A percentile compares a stretch with the other conserved stretches of the same genome.
Conservation (phyloP, 2,113 vertebrate genomes). For the Leptobrachium ailaonicum region DNA sequence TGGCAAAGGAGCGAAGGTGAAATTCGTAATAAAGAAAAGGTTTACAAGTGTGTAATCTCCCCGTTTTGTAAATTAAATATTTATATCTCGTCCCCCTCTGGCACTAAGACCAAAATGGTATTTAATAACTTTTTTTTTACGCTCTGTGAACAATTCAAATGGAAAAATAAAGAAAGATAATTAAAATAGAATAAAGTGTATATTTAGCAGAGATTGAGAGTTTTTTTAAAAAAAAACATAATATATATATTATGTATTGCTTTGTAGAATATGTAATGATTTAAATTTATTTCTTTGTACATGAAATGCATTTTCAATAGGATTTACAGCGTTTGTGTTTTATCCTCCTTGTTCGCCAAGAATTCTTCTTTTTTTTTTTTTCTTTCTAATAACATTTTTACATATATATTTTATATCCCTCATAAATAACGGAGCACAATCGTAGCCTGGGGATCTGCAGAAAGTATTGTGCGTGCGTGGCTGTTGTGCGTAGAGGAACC, state of each 20-base stretch:
- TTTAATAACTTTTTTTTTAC: slow-evolving; percentile 34
- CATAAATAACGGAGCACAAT: slow-evolving; percentile 34
- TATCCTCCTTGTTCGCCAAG: slow-evolving; percentile 13
- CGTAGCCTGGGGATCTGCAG: slow-evolving; percentile 10
- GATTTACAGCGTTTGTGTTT: slow-evolving; percentile 1
- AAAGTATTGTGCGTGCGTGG: slow-evolving; percentile 24
- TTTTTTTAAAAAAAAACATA: neutral
- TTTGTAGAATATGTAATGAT: neutral
- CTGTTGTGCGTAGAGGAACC: slow-evolving; percentile 37
- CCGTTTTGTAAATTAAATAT: slow-evolving; percentile 42
- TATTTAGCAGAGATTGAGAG: neutral
- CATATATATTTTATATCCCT: slow-evolving; percentile 13
- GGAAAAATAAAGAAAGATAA: neutral
- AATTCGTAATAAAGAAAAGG: slow-evolving; percentile 37
- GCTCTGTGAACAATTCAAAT: slow-evolving; percentile 7
- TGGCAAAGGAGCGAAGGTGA: slow-evolving; percentile 32
- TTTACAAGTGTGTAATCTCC: slow-evolving; percentile 35
- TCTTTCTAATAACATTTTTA: slow-evolving; percentile 1
- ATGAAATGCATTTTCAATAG: slow-evolving; percentile 13
- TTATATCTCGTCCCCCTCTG: slow-evolving; percentile 26
- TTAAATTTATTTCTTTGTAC: neutral
- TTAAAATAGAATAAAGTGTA: neutral
- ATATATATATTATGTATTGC: neutral
- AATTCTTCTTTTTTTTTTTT: slow-evolving; percentile 20
- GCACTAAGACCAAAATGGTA: slow-evolving; percentile 33